Evolutionary conservation across 2,113 vertebrate species (phyloP), one percentile per base, ranked within the genome.

Genomic region (Muntiacus muntjak): DNA sequence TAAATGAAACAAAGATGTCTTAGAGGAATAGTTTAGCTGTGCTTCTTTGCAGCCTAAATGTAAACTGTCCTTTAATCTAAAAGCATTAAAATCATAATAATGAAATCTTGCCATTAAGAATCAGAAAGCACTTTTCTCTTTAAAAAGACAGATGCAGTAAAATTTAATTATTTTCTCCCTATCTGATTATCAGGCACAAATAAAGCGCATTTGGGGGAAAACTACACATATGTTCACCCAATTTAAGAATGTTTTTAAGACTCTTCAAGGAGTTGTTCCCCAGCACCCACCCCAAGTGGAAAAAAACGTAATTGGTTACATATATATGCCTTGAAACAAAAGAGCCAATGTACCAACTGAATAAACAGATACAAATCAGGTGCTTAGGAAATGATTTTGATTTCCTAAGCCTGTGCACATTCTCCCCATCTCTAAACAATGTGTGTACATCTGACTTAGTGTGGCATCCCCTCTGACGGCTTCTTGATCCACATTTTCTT

Each of bases 71-170:
- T 97, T 98, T 97, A 95, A 89, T 97, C 95, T 98, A 94, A 97
- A 96, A 97, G 91, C 94, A 79, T 95, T 98, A 97, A 96, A 97
- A 98, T 97, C 94, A 95, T 95, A 98, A 95, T 98, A 95, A 97
- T 97, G 94, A 98, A 98, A 98, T 97, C 92, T 98, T 97, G 87
- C 93, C 81, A 96, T 98, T 97, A 97, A 85, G 95, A 98, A 84
- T 96, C 89, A 97, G 95, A 98, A 97, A 97, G 89, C 74, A 96
- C 97, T 97, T 98, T 98, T 97, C 93, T 97, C 87, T 96, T 97
- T 96, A 96, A 97, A 98, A 98, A 98, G 98, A 95, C 83, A 97
- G 98, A 96, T 96, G 82, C 96, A 98, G 97, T 98, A 98, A 98
- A 97, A 95, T 94, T 97, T 98, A 97, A 98, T 98, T 97, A 98